A percentile compares a stretch with the other conserved stretches of the same genome.
Evolutionary conservation across 2,797 vertebrate species (phyloP).

Genomic region (Thamnophis elegans): DNA sequence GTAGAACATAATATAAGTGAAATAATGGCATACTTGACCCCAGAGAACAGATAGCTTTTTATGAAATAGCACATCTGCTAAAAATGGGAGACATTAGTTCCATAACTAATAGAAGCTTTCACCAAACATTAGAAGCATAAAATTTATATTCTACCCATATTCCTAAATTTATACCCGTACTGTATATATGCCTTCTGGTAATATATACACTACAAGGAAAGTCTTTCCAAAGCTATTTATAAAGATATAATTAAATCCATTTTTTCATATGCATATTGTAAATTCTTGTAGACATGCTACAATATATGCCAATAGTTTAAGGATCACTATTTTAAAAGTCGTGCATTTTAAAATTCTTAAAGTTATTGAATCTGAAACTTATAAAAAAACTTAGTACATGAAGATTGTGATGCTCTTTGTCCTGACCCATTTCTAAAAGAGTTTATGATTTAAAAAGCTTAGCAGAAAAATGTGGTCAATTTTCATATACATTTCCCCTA

Average conservation of each 20-base stretch:
- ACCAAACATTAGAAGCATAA: neutral
- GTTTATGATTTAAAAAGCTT: neutral
- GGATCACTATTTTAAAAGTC: neutral
- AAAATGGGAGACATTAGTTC: neutral
- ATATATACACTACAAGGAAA: neutral
- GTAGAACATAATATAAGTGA: neutral
- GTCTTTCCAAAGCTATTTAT: neutral
- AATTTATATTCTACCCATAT: neutral
- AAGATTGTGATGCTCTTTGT: neutral
- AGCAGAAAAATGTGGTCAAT: neutral
- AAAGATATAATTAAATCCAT: neutral
- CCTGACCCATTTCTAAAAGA: neutral
- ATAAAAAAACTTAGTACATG: neutral
- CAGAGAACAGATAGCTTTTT: neutral
- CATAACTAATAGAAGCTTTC: neutral
- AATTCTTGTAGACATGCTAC: neutral
- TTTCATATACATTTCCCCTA: neutral
- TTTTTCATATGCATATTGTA: neutral
- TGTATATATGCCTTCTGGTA: neutral
- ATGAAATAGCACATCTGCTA: neutral
- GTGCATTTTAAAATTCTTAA: neutral
- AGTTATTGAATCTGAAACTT: neutral
- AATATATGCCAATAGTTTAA: neutral
- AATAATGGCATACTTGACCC: conserved; percentile 22
- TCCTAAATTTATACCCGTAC: neutral